Percentiles rank a stretch among this genome's conserved stretches.
Evolutionary conservation across 2,888 invertebrate species (phyloP).

Genomic region (Eristalis intricaria): DNA sequence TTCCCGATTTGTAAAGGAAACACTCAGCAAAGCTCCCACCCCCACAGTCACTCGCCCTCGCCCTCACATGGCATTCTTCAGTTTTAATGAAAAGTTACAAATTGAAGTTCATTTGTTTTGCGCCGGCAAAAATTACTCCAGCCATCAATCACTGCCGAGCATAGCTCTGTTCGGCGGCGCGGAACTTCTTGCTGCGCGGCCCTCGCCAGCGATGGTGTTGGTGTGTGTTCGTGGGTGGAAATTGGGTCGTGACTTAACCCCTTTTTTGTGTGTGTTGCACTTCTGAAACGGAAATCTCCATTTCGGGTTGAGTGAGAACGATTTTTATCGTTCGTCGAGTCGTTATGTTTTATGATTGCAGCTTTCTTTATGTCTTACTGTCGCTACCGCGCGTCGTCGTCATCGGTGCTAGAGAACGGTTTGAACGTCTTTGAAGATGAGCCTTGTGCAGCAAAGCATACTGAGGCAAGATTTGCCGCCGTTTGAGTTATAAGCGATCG

Average conservation of each 20-base stretch:
- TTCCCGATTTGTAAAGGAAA: constrained; percentile 12
- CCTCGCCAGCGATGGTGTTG: neutral
- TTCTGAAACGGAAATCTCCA: constrained; percentile 66
- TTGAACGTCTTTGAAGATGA: neutral
- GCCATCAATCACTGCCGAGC: constrained; percentile 53
- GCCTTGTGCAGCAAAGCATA: neutral
- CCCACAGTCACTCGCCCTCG: neutral
- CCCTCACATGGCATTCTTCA: constrained; percentile 35
- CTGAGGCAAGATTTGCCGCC: neutral
- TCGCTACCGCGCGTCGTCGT: neutral
- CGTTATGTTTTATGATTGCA: constrained; percentile 59
- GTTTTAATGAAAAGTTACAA: constrained; percentile 58
- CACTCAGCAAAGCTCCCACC: neutral
- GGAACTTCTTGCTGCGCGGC: neutral
- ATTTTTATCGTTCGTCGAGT: constrained; percentile 51
- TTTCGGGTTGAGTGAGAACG: constrained; percentile 42
- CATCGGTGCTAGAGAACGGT: too few species aligned
- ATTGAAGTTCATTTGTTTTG: constrained; percentile 54
- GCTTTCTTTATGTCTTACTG: neutral
- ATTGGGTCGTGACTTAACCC: constrained; percentile 27
- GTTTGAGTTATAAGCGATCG: constrained; percentile 18
- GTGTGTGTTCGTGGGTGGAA: neutral
- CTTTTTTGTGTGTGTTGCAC: constrained; percentile 35
- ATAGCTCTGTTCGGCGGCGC: neutral
- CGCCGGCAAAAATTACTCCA: constrained; percentile 40